Base-by-base conservation (phyloP, 2,888 invertebrate species). In the Kuschelorhynchus macadamiae region DNA sequence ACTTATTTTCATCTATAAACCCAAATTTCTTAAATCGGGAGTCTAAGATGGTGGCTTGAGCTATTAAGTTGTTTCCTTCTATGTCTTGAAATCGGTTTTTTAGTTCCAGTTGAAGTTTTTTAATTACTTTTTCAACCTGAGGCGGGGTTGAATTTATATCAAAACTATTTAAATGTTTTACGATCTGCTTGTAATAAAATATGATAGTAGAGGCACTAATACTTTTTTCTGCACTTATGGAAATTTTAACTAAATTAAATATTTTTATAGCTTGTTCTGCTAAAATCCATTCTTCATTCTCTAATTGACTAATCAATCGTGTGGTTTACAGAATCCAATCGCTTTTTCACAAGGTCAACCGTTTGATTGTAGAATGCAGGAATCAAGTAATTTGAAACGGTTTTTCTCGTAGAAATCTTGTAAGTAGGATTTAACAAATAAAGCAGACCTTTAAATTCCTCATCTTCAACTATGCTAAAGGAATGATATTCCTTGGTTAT, bases 401-500 rank as follows among this genome's bases (percentile, higher is more conserved):
- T 70, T 69, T 68, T 65, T 64, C 69, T 18, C 8, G 69, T 57
- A 17, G 70, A 66, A 52, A 62, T 12, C 14, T 62, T 62, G 33
- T 67, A 67, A 57, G 12, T 39, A 14, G 70, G 70, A 41, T 67
- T 67, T 57, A 70, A 50, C 49, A 62, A 61, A 52, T 75, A 61
- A 16, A 77, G 67, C 25, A 79, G 76, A 49, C 76, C 62, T 62
- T 63, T 57, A 72, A 80, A 79, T 53, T 78, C 77, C 62, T 65
- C 52, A 72, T 79, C 76, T 41, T 79, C 76, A 11, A 80, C 79
- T 32, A 80, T 73, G 49, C 69, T 74, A 52, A 79, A 77, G 18
- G 80, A 77, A 62, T 80, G 79, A 69, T 76, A 77, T 68, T 79
- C 78, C 49, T 63, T 66, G 5, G 73, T 72, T 25, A 78, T 78